Conservation (phyloP, 1,140 invertebrate species). For the Bombus sibiricus region DNA sequence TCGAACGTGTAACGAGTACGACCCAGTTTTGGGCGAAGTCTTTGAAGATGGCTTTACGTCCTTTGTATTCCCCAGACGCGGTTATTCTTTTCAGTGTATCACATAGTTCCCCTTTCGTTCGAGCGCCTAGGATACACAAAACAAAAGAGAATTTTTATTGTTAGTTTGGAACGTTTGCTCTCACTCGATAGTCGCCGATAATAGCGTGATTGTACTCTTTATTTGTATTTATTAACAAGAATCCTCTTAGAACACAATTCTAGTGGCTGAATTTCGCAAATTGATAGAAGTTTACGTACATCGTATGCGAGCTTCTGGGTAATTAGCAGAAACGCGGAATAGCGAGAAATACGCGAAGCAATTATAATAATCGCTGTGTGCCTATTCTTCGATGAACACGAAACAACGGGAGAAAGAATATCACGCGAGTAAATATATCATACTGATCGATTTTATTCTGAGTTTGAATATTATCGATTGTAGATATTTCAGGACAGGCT, state of each 20-base stretch:
- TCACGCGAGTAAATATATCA: not conserved
- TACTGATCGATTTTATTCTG: not conserved
- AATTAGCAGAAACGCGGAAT: too few species aligned
- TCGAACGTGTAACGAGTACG: constrained; percentile 65
- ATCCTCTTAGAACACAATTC: too few species aligned
- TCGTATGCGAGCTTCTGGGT: not conserved
- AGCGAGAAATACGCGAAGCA: too few species aligned
- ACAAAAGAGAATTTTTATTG: constrained; percentile 14
- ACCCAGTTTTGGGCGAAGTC: constrained; percentile 53
- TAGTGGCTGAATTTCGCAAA: not conserved
- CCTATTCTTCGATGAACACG: too few species aligned
- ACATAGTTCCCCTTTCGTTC: not conserved
- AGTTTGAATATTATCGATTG: constrained; percentile 7
- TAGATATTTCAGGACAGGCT: too few species aligned
- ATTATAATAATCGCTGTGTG: too few species aligned
- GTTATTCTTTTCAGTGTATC: constrained; percentile 35
- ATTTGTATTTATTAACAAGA: not conserved
- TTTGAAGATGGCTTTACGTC: constrained; percentile 54
- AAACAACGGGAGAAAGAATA: too few species aligned
- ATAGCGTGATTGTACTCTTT: not conserved
- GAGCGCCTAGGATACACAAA: not conserved
- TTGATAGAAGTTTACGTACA: not conserved
- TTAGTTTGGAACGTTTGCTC: constrained; percentile 3
- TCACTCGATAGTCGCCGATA: not conserved
- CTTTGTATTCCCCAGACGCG: constrained; percentile 23